Evolutionary conservation across 1,140 invertebrate species (phyloP), one percentile per base, ranked within the genome.

Genomic region (Melitaea cinxia): DNA sequence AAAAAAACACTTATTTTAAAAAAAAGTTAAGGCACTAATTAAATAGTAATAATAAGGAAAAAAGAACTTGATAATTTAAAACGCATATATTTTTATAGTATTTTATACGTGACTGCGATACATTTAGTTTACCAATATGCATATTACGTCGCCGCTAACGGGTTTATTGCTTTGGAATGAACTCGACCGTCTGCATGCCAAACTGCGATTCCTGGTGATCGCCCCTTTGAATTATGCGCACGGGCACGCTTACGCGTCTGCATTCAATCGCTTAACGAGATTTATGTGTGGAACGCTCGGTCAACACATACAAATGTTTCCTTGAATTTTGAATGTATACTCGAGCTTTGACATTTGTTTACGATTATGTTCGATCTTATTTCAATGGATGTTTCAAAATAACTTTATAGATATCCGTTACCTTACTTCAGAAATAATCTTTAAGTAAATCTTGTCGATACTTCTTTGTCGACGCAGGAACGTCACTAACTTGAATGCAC

Each of bases 201-300:
- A 89, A 75, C 77, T 75, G 71, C 79, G 78, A 83, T 87, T 89
- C 85, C 80, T 89, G 84, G 84, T 87, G 85, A 88, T 88, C 80
- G 83, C 81, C 83, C 82, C 81, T 83, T 83, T 87, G 81, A 88
- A 87, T 83, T 89, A 89, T 89, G 85, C 83, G 85, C 79, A 76
- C 70, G 73, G 74, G 84, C 84, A 85, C 80, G 75, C 82, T 85
- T 80, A 78, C 77, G 73, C 79, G 83, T 85, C 82, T 83, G 82
- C 79, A 86, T 86, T 89, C 82, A 83, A 83, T 85, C 80, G 77
- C 73, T 71, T 73, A 73, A 57, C 72, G 68, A 85, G 82, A 88
- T 85, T 89, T 88, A 88, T 89, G 80, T 83, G 70, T 75, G 77
- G 68, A 74, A 81, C 66, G 75, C 70, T 76, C 67, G 73, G 67